Conservation (phyloP, 2,113 vertebrate species). For the Brachyhypopomus occidentalis region DNA sequence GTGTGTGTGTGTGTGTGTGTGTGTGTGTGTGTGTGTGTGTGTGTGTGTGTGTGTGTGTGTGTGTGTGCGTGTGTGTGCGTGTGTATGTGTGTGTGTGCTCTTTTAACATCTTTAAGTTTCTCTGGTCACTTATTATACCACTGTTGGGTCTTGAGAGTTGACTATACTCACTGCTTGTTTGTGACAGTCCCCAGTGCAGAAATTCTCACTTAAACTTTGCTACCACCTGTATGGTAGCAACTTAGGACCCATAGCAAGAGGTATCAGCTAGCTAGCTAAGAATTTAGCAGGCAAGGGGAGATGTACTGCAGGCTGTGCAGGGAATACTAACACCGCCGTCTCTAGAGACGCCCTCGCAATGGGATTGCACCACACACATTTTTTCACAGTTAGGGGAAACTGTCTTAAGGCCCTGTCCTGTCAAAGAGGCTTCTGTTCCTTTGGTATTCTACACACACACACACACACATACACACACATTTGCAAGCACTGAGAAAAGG, state of each 20-base stretch:
- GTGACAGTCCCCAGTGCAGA: too few species aligned
- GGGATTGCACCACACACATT: constrained; percentile 72
- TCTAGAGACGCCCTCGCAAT: constrained; percentile 70
- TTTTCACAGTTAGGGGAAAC: constrained; percentile 78
- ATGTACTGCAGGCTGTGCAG: constrained; percentile 35
- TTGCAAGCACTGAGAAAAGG: background rate
- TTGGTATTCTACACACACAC: constrained; percentile 29
- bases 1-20: background rate
- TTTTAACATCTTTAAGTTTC: too few species aligned
- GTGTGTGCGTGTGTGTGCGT: background rate
- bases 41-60: constrained; percentile 41
- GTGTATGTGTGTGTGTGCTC: background rate
- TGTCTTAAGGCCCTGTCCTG: constrained; percentile 50
- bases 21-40: background rate
- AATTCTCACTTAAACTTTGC: too few species aligned
- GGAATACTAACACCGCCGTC: constrained; percentile 55
- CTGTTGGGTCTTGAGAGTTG: too few species aligned
- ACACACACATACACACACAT: constrained; percentile 18
- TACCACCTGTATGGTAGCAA: too few species aligned
- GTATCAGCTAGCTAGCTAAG: too few species aligned
- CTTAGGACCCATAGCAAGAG: too few species aligned
- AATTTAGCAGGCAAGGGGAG: constrained; percentile 5
- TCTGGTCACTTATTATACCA: too few species aligned
- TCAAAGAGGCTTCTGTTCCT: constrained; percentile 85
- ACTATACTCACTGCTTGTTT: too few species aligned